Conservation (phyloP, 2,888 invertebrate species). For the Caradrina clavipalpis region DNA sequence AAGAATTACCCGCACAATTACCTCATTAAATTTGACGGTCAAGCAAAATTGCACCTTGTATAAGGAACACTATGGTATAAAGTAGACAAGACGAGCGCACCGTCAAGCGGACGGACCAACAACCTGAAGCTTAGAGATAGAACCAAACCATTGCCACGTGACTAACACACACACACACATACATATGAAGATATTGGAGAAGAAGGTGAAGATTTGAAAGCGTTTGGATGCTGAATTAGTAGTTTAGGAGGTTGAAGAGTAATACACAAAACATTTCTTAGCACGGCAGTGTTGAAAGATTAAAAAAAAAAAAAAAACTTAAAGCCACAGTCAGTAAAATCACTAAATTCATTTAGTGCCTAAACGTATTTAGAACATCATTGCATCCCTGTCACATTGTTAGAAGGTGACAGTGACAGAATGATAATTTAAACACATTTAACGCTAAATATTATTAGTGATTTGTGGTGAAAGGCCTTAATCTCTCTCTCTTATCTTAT, state of each 20-base stretch:
- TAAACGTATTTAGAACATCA: too few relatives aligned
- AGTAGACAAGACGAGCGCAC: slow-evolving; percentile 56
- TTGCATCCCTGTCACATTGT: too few relatives aligned
- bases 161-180: slow-evolving; percentile 47
- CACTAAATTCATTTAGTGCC: too few relatives aligned
- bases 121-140: slow-evolving; percentile 58
- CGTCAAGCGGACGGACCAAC: slow-evolving; percentile 56
- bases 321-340: too few relatives aligned
- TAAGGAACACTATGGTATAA: slow-evolving; percentile 52
- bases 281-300: not conserved
- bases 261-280: not conserved
- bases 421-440: too few relatives aligned
- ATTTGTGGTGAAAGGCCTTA: too few relatives aligned
- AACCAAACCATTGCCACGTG: slow-evolving; percentile 57
- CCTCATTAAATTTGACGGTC: too few relatives aligned
- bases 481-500: too few relatives aligned
- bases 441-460: too few relatives aligned
- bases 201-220: not conserved
- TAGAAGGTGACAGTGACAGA: too few relatives aligned
- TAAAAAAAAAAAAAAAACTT: too few relatives aligned
- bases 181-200: not conserved
- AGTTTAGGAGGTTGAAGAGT: not conserved
- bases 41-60: slow-evolving; percentile 17
- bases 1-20: too few relatives aligned
- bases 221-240: not conserved